Evolutionary conservation across 2,113 vertebrate genomes (phyloP), one percentile per base, ranked within the genome.

Genomic region (Pseudois nayaur): DNA sequence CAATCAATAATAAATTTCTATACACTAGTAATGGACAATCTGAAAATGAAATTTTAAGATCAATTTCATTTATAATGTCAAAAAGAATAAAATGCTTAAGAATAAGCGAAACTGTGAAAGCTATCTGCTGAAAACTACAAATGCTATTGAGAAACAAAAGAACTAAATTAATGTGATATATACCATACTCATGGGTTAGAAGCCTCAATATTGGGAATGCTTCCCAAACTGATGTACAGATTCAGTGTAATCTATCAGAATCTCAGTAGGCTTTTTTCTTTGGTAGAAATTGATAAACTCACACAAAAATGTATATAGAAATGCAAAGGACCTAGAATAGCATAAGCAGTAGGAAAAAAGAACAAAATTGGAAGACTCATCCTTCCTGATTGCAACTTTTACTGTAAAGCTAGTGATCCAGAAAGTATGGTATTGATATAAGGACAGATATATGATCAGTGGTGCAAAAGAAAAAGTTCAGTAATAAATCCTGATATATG

Each of bases 301-400:
- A 91, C 57, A n/a, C 48, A 94, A 81, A 92, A 76, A 90, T 95
- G 4, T 92, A 60, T 40, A 8, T 85, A 25, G 52, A 82, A 94
- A 93, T 87, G 6, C 36, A 91, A 7, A 96, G 79, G 40, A n/a
- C 40, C 43, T 94, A 71, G 54, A 78, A 67, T 91, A 79, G 4
- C 74, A 55, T 93, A 31, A 90, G 60, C 3, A 36, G 2, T 33
- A 16, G 54, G 14, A 17, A 27, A 55, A 76, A 89, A 94, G 13
- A 89, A n/a, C 33, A 94, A 78, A 90, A 67, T 64, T 64, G 31
- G 21, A 86, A 17, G n/a, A 81, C 40, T 55, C 2, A 25, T 14
- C 11, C 12, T 87, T 94, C n/a, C 60, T 92, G 23, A 52, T 92
- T 95, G 92, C 60, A 83, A 54, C n/a, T 96, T 76, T 96, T 55